Percentiles rank a stretch among this genome's conserved stretches.
Conservation (phyloP, 2,797 vertebrate species). For the Sebastes baramenuke region DNA sequence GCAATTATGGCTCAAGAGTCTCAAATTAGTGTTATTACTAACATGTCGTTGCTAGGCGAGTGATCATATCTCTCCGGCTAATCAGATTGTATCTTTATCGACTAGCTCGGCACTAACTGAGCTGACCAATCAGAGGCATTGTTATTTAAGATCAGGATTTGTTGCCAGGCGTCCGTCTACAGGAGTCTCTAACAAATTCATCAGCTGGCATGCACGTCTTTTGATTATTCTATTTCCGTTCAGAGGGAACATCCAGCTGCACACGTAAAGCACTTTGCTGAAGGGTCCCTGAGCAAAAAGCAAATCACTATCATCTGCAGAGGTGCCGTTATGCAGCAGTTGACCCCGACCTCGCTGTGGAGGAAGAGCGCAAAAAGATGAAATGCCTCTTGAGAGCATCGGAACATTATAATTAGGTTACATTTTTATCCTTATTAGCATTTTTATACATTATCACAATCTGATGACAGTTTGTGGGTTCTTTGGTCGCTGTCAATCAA, state of each 20-base stretch:
- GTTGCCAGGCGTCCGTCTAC: slow-evolving; percentile 53
- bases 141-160: slow-evolving; percentile 51
- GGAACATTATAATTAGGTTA: neutral
- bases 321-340: neutral
- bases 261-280: neutral
- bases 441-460: neutral
- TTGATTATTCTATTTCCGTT: slow-evolving; percentile 14
- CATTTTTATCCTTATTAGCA: neutral
- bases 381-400: neutral
- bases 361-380: neutral
- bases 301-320: neutral
- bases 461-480: neutral
- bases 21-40: slow-evolving; percentile 7
- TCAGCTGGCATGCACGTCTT: slow-evolving; percentile 21
- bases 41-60: slow-evolving; percentile 22
- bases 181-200: slow-evolving; percentile 42
- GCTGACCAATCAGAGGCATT: slow-evolving; percentile 38
- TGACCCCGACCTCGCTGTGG: neutral
- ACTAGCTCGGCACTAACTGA: neutral
- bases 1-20: neutral
- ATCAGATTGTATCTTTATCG: slow-evolving; percentile 43
- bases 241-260: neutral
- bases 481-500: neutral
- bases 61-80: slow-evolving; percentile 12
- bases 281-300: neutral